Percentiles rank a stretch among this genome's conserved stretches.
Evolutionary conservation across 2,797 vertebrate genomes (phyloP).

Genomic region (Kryptolebias ocellatus): DNA sequence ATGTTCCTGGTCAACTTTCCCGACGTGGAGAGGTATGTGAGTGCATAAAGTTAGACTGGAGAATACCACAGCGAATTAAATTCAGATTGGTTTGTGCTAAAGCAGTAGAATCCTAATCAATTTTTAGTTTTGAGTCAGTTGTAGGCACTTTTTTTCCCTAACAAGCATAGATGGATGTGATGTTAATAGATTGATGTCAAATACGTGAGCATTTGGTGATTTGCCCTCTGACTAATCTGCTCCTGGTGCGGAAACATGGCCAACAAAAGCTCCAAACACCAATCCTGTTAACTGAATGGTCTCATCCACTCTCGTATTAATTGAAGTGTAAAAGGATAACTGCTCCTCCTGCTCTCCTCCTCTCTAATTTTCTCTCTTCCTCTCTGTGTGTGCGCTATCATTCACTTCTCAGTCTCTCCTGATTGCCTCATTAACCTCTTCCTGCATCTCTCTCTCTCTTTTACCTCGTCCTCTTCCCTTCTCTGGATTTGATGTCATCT

Average conservation of each 20-base stretch:
- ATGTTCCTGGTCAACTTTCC: conserved; percentile 89
- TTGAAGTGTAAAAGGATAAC: conserved; percentile 77
- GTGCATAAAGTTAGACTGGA: conserved; percentile 38
- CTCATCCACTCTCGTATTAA: conserved; percentile 72
- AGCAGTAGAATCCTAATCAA: conserved; percentile 14
- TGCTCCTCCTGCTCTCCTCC: conserved; percentile 73
- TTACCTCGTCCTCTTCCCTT: conserved; percentile 12
- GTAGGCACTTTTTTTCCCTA: background rate
- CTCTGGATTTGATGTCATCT: conserved; percentile 33
- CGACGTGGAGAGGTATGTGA: conserved; percentile 86
- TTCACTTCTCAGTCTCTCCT: conserved; percentile 69
- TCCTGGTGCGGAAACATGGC: conserved; percentile 51
- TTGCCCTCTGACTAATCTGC: conserved; percentile 32
- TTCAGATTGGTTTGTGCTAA: conserved; percentile 8
- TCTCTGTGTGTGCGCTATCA: conserved; percentile 64
- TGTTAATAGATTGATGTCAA: conserved; percentile 38
- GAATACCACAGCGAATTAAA: conserved; percentile 55
- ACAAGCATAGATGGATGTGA: conserved; percentile 20
- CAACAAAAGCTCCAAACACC: conserved; percentile 54
- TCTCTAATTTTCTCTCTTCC: conserved; percentile 69
- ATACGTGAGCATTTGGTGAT: conserved; percentile 34
- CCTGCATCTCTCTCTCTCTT: conserved; percentile 36
- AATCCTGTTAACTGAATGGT: conserved; percentile 65
- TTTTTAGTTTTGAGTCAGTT: conserved; percentile 23
- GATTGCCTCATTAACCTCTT: conserved; percentile 76